Conservation (phyloP, 2,113 vertebrate genomes). For the Microcebus lehilahytsara region DNA sequence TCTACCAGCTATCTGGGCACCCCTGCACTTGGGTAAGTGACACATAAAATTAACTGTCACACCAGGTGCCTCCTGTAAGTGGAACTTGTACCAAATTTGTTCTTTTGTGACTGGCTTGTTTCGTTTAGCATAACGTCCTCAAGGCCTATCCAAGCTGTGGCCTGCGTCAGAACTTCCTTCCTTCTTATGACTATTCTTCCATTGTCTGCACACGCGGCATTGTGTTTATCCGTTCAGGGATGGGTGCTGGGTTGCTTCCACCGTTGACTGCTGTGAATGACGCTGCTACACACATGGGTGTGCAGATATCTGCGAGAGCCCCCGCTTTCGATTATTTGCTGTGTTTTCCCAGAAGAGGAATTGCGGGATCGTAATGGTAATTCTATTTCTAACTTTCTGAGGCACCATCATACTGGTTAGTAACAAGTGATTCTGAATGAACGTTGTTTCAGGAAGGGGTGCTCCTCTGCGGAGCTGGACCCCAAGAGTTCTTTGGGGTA, state of each 20-base stretch:
- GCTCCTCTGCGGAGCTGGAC: neutral
- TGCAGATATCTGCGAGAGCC: accelerated
- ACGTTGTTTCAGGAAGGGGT: neutral
- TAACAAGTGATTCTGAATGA: neutral
- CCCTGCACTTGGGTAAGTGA: neutral
- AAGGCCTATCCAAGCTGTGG: too few species aligned
- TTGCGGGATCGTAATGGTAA: accelerated
- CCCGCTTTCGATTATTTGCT: neutral
- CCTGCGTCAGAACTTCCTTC: accelerated
- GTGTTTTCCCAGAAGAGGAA: neutral
- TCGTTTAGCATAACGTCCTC: neutral
- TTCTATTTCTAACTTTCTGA: neutral
- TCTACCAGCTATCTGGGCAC: neutral
- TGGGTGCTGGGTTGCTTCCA: accelerated
- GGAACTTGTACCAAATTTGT: neutral
- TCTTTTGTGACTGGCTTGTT: neutral
- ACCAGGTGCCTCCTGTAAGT: accelerated
- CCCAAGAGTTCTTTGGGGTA: neutral
- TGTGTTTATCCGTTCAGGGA: accelerated
- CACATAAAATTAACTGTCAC: neutral
- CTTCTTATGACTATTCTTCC: neutral
- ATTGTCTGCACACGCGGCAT: accelerated
- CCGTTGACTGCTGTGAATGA: neutral
- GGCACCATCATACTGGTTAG: neutral
- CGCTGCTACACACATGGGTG: accelerated